A percentile compares a stretch with the other conserved stretches of the same genome.
phyloP scores from a whole-genome alignment of 1,140 invertebrate genomes.

The Heliconius congener region DNA sequence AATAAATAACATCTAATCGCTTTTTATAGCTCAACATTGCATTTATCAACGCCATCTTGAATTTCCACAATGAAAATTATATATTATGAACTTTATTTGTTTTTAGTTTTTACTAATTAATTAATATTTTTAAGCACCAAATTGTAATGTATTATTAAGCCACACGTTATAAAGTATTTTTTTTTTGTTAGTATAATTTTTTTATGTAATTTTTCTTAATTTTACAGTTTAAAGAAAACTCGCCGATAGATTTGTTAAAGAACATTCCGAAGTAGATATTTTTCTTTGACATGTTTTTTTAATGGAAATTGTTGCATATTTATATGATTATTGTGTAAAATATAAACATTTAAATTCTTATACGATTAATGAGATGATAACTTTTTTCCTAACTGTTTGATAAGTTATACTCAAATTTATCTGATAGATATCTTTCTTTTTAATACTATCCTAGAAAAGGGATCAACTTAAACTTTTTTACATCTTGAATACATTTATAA shows the following conservation, averaged over 20 bases:
- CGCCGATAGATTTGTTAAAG: constrained; percentile 7
- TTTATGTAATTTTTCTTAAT: neutral
- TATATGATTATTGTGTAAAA: neutral
- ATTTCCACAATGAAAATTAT: neutral
- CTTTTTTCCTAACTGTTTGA: too few species aligned
- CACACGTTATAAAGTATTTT: neutral
- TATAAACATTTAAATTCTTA: neutral
- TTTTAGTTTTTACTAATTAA: neutral
- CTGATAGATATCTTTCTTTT: too few species aligned
- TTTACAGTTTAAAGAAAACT: constrained; percentile 23
- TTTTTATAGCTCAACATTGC: constrained; percentile 3
- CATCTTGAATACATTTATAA: too few species aligned
- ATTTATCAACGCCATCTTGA: neutral
- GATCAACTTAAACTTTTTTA: too few species aligned
- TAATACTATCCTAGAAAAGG: too few species aligned
- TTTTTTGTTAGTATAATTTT: constrained; percentile 9
- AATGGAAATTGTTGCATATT: neutral
- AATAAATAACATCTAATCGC: neutral
- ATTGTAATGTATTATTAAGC: neutral
- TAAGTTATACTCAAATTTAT: too few species aligned
- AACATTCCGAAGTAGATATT: constrained; percentile 17
- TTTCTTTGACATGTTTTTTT: constrained; percentile 3
- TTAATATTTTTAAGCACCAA: constrained; percentile 2
- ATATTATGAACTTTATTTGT: too few species aligned
- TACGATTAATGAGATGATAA: too few species aligned